These are phyloP conservation scores for Cyrtodaria siliqua DNA, from an alignment of 2,888 invertebrate species.

Conservation along the genomic window DNA sequence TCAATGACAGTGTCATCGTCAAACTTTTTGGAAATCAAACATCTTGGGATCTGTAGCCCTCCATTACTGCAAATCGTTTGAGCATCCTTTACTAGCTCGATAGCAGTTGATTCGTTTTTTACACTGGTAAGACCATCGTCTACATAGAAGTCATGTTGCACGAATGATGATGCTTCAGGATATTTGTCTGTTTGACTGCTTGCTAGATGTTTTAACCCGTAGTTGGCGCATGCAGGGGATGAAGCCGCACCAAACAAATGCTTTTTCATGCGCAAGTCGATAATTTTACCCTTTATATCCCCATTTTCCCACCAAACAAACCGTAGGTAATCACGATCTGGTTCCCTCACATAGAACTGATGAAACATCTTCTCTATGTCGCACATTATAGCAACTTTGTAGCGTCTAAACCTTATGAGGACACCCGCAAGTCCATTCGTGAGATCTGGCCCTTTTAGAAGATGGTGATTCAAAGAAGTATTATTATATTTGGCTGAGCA, in stretches of 20 bases:
- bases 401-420: slow-evolving; percentile 33
- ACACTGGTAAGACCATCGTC: slow-evolving; percentile 44
- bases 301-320: slow-evolving; percentile 56
- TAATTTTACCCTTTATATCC: slow-evolving; percentile 7
- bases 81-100: slow-evolving; percentile 34
- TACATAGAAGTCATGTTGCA: slow-evolving; percentile 49
- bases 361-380: slow-evolving; percentile 62
- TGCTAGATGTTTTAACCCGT: slow-evolving; percentile 41
- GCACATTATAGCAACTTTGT: slow-evolving; percentile 28
- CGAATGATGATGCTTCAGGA: slow-evolving; percentile 33
- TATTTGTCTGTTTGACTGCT: slow-evolving; percentile 12
- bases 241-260: slow-evolving; percentile 19
- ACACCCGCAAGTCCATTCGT: slow-evolving; percentile 48
- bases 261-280: slow-evolving; percentile 51
- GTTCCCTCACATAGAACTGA: slow-evolving; percentile 36
- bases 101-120: slow-evolving; percentile 33
- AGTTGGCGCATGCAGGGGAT: not conserved
- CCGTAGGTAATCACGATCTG: slow-evolving; percentile 40
- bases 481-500: slow-evolving; percentile 50
- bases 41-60: slow-evolving; percentile 23
- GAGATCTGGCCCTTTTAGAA: slow-evolving; percentile 50
- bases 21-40: slow-evolving; percentile 47
- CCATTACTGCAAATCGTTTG: slow-evolving; percentile 31
- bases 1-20: slow-evolving; percentile 21
- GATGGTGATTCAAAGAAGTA: slow-evolving; percentile 51